These are phyloP conservation scores for Brachypteracias leptosomus DNA, from an alignment of 2,113 vertebrate genomes.

Conservation along the genomic window DNA sequence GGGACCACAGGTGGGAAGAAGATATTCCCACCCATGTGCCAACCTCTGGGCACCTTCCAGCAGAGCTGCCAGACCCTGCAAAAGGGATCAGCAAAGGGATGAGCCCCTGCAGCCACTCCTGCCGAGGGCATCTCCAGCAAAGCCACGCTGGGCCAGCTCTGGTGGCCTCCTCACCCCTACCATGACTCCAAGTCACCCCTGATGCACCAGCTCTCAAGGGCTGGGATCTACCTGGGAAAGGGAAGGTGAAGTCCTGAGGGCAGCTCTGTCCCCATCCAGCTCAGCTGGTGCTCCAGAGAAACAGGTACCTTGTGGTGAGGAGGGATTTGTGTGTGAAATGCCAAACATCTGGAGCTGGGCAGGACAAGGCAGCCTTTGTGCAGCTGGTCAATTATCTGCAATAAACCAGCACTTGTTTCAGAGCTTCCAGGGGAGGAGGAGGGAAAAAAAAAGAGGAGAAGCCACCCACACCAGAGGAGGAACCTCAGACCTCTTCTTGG, in stretches of 20 bases:
- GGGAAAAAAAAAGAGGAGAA: not conserved
- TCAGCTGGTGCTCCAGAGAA: slow-evolving; percentile 26
- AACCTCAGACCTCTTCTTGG: not conserved
- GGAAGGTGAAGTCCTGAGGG: not conserved
- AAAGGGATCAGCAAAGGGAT: not conserved
- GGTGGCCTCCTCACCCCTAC: not conserved
- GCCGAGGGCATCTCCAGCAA: not conserved
- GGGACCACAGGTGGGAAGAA: not conserved
- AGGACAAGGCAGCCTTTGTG: slow-evolving; percentile 71
- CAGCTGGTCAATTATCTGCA: slow-evolving; percentile 13
- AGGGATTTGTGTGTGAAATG: not conserved
- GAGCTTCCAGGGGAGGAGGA: not conserved
- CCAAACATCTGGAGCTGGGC: slow-evolving; percentile 71
- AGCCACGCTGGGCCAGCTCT: not conserved
- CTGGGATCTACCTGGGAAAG: not conserved
- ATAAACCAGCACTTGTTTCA: slow-evolving; percentile 30
- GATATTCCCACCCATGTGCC: not conserved
- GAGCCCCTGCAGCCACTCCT: not conserved
- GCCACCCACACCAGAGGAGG: not conserved
- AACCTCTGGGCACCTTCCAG: not conserved
- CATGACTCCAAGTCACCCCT: not conserved
- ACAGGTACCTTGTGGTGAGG: slow-evolving; percentile 31
- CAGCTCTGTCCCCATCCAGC: not conserved
- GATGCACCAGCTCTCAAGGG: not conserved
- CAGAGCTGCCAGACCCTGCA: not conserved